Evolutionary conservation across 2,113 vertebrate genomes (phyloP).

Genomic region (Lanius collurio): DNA sequence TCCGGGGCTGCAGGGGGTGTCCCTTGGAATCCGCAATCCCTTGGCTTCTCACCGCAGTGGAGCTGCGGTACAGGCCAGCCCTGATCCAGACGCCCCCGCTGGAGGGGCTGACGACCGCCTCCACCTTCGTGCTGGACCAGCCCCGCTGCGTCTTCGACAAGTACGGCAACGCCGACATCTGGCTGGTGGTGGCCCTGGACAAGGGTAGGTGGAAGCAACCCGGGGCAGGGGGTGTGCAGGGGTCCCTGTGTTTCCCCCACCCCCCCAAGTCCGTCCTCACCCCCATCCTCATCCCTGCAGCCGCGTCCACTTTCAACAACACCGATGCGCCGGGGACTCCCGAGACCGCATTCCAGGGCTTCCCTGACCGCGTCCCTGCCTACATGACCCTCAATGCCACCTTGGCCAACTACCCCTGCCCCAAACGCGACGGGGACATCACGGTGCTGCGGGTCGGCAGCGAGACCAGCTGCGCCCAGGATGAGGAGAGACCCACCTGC

Average conservation of each 20-base stretch:
- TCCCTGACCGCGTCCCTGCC: neutral
- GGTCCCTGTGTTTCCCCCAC: neutral
- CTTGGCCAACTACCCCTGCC: neutral
- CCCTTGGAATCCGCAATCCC: neutral
- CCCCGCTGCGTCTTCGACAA: neutral
- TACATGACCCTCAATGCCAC: slow-evolving; percentile 66
- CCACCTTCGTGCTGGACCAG: slow-evolving; percentile 70
- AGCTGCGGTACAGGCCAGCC: fast-evolving
- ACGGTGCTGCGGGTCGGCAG: slow-evolving; percentile 65
- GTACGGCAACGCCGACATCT: neutral
- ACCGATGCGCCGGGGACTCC: fast-evolving
- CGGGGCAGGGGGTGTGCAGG: neutral
- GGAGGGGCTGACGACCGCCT: neutral
- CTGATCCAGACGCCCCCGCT: fast-evolving
- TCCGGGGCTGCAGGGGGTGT: neutral
- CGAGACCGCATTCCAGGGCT: neutral
- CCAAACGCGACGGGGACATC: neutral
- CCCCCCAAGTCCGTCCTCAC: neutral
- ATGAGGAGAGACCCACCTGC: neutral
- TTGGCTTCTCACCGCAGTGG: fast-evolving
- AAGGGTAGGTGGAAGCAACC: neutral
- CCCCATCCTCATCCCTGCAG: neutral
- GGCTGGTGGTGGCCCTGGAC: slow-evolving; percentile 67
- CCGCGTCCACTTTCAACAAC: fast-evolving
- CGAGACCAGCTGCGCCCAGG: neutral